Base-by-base conservation (phyloP, 1,140 invertebrate genomes). In the Diorhabda sublineata region DNA sequence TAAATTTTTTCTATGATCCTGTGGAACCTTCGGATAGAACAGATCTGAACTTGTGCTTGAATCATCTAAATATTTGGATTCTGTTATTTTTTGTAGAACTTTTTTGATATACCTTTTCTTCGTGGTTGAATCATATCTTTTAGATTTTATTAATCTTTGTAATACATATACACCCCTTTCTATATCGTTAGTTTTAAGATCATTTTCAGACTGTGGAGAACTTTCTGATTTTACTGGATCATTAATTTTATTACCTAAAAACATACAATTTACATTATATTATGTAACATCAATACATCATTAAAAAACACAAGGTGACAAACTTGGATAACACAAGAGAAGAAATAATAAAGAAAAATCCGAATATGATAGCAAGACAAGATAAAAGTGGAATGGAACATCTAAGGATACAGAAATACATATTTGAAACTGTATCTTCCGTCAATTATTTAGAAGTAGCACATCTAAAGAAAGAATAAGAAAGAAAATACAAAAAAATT, bases 41-140 rank as follows among this genome's bases (percentile, higher is more conserved):
- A 75, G 61, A 8, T 76, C 72, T 0, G 75, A 75, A 70, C 71
- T 74, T 6, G 63, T 71, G 42, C 61, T 74, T n/a, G 67, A 65
- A 60, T 72, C 70, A 47, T 69, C 67, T 44, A 57, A 59, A 58
- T 74, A 74, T 44, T 74, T 74, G 5, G 61, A 66, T 11, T 77
- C 66, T 41, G 70, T 61, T 42, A 80, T 74, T 71, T 78, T 78
- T 26, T 71, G 62, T 0, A 78, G 67, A 66, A 80, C 74, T 71
- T 77, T 78, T 57, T 73, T 74, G 3, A 78, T 69, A 62, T 76
- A 80, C 42, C 67, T 58, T 64, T 77, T 75, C 72, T 81, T 81
- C 0, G 78, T 75, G 9, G 68, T 42, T n/a, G 66, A 64, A 65
- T 80, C 73, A 69, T 78, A 75, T 71, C 76, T 77, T 66, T 77